A percentile compares a stretch with the other conserved stretches of the same genome.
These are phyloP conservation scores for Cenopis cana DNA, from an alignment of 2,888 invertebrate species.

Conservation along the genomic window DNA sequence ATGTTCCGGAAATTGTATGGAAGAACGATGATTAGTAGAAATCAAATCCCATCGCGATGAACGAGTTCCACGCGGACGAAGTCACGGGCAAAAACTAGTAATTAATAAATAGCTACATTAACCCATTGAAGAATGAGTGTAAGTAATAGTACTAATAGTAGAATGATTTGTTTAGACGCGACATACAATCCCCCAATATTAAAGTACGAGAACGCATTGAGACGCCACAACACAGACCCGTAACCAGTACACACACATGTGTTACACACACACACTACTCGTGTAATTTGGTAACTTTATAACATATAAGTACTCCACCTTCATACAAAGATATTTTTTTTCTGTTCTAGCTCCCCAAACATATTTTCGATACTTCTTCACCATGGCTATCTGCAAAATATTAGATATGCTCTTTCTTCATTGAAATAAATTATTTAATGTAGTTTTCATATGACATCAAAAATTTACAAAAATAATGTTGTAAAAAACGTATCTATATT, in stretches of 20 bases:
- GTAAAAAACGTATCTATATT: too few species aligned
- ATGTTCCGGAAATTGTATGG: too few species aligned
- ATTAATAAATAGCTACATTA: neutral
- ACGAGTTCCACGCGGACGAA: too few species aligned
- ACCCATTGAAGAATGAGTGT: neutral
- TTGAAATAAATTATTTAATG: neutral
- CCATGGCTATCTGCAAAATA: slow-evolving; percentile 44
- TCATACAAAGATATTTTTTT: slow-evolving; percentile 35
- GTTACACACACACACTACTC: slow-evolving; percentile 16
- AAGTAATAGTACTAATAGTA: too few species aligned
- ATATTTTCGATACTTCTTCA: slow-evolving; percentile 38
- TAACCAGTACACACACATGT: slow-evolving; percentile 27
- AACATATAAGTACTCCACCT: slow-evolving; percentile 38
- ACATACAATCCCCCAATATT: slow-evolving; percentile 8
- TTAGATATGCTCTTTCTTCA: slow-evolving; percentile 31
- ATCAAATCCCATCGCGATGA: too few species aligned
- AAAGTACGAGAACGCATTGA: slow-evolving; percentile 3
- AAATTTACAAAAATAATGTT: neutral
- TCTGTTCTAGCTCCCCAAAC: slow-evolving; percentile 31
- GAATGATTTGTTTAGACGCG: neutral
- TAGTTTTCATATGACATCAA: neutral
- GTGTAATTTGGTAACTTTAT: slow-evolving; percentile 7
- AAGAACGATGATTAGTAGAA: too few species aligned
- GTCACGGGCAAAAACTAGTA: too few species aligned
- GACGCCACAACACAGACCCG: slow-evolving; percentile 41